Conservation (phyloP, 2,113 vertebrate species). For the Solenodon paradoxus region DNA sequence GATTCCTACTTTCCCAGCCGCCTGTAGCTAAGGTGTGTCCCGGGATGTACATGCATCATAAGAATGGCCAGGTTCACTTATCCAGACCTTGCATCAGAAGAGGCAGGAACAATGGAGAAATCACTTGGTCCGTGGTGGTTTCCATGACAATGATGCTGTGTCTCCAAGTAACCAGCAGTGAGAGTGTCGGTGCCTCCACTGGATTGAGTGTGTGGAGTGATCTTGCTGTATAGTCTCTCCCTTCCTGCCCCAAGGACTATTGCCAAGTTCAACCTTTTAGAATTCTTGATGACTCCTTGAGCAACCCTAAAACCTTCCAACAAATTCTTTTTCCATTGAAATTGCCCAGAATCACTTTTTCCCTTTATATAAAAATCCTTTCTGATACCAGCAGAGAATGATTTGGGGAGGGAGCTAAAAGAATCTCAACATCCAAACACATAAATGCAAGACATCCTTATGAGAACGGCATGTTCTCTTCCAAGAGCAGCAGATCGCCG, state of each 20-base stretch:
- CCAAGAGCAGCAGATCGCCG: neutral
- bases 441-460: neutral
- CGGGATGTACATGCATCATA: neutral
- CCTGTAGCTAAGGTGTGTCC: neutral
- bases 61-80: neutral
- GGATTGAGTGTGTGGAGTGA: neutral
- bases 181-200: neutral
- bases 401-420: neutral
- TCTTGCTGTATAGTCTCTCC: neutral
- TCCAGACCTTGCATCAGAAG: neutral
- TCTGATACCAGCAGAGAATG: neutral
- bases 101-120: neutral
- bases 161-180: neutral
- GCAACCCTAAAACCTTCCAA: neutral
- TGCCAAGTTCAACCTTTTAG: neutral
- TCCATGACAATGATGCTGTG: neutral
- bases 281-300: neutral
- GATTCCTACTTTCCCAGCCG: neutral
- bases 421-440: neutral
- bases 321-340: neutral
- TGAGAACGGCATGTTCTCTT: neutral
- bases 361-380: neutral
- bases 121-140: neutral
- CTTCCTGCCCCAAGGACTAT: neutral
- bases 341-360: neutral